Evolutionary conservation across 2,797 vertebrate species (phyloP).

Genomic region (Channa striata): DNA sequence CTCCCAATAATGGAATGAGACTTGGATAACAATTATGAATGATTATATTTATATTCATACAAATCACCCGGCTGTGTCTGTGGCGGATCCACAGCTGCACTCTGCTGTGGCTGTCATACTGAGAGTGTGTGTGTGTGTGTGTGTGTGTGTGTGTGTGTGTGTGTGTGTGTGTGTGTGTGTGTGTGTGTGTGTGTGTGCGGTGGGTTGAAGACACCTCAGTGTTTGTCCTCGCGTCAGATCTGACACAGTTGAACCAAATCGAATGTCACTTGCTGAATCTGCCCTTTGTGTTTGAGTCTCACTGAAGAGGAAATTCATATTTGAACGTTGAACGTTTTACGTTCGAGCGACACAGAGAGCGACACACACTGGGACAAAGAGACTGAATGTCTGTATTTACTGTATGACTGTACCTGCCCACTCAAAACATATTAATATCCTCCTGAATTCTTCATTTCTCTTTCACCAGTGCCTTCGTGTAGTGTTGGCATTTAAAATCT

Average conservation of each 20-base stretch:
- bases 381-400: background rate
- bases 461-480: too few relatives aligned
- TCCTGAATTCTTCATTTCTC: background rate
- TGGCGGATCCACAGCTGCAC: background rate
- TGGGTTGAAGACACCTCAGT: background rate
- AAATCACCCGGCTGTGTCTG: slow-evolving; percentile 4
- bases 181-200: background rate
- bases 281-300: background rate
- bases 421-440: background rate
- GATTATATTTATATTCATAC: slow-evolving; percentile 13
- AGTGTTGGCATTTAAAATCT: too few relatives aligned
- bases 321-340: too few relatives aligned
- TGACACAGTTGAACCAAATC: background rate
- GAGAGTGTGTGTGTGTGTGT: too few relatives aligned
- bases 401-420: background rate
- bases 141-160: too few relatives aligned
- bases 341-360: background rate
- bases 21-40: background rate
- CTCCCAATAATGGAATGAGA: background rate
- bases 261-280: background rate
- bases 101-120: background rate
- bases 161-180: too few relatives aligned
- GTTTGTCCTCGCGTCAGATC: background rate
- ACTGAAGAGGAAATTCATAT: background rate
- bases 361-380: too few relatives aligned